Base-by-base conservation (phyloP, 2,797 vertebrate genomes). In the Pitangus sulphuratus region DNA sequence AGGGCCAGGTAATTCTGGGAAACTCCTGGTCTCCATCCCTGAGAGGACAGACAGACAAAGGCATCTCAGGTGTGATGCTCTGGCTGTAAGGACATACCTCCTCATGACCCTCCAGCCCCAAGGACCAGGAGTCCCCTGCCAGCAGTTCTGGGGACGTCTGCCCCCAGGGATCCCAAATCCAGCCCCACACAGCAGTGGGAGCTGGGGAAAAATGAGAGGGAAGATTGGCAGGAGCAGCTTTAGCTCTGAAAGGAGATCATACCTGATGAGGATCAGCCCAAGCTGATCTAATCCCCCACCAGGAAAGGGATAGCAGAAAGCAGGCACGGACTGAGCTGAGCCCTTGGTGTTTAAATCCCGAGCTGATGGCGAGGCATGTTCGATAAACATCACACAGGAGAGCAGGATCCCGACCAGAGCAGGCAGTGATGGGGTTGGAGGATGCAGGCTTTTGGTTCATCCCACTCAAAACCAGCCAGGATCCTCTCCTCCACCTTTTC, bases 391-490 rank as follows among this genome's bases (percentile, higher is more conserved):
- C 65, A 47, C 7, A 0, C 0, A 1, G 57, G 28, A 2, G 6
- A 89, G 72, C 0, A 0, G 61, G 30, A 65, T 31, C n/a, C 39
- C 30, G 0, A 0, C 5, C 0, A 0, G 21, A 14, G 48, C 18
- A 3, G 39, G 13, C 4, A 19, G 44, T 19, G 18, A 0, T 7
- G 65, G 28, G 19, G 47, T 18, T 13, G 26, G 20, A 21, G 40
- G 37, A 2, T 7, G 47, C n/a, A 39, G 20, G 17, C 57, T 62
- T 12, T 35, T 1, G 0, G 6, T 39, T n/a, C 50, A 16, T 28
- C 42, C 45, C 15, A 8, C 12, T 30, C 5, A 0, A 2, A 39
- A 2, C 9, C 50, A 15, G 10, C 15, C 76, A 0, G 19, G 35
- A 61, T 39, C 40, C 11, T 6, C n/a, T 66, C 48, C 37, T 53